Evolutionary conservation across 64 coral and sea anemone species (phyloP).

Genomic region (Platygyra sinensis): DNA sequence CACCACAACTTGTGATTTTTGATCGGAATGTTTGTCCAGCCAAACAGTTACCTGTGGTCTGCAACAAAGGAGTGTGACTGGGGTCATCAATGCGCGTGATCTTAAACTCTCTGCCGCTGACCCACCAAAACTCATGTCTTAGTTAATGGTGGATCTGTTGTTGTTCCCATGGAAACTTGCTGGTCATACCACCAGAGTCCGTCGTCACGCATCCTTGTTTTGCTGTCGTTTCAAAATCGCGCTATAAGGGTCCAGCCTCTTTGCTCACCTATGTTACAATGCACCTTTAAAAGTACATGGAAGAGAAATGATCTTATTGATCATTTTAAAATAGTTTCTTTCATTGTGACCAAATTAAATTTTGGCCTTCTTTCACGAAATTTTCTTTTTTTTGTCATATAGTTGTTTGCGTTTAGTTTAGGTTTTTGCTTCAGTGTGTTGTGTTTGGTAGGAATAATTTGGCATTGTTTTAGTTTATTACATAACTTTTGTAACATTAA

Average conservation of each 20-base stretch:
- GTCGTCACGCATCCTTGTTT: not conserved
- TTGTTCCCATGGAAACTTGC: not conserved
- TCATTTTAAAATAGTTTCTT: no score
- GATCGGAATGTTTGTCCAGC: slow-evolving; percentile 1
- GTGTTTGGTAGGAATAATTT: no score
- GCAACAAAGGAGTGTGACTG: not conserved
- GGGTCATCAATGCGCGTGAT: slow-evolving; percentile 50
- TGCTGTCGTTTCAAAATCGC: not conserved
- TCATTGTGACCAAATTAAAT: no score
- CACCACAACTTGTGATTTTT: not conserved
- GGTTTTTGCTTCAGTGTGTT: no score
- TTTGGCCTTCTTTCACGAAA: no score
- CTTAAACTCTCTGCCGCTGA: slow-evolving; percentile 48
- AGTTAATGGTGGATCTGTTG: not conserved
- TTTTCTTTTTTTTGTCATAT: no score
- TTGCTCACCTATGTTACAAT: no score
- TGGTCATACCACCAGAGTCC: not conserved
- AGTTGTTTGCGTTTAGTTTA: no score
- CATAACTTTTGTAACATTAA: no score
- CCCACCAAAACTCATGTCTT: slow-evolving; percentile 7
- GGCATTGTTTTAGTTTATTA: no score
- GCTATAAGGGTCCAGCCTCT: not conserved
- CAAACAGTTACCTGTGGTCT: not conserved
- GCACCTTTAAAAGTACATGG: no score
- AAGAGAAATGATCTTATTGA: no score